Percentiles rank a stretch among this genome's conserved stretches.
Evolutionary conservation across 2,888 invertebrate genomes (phyloP).

Genomic region (Clunio marinus): DNA sequence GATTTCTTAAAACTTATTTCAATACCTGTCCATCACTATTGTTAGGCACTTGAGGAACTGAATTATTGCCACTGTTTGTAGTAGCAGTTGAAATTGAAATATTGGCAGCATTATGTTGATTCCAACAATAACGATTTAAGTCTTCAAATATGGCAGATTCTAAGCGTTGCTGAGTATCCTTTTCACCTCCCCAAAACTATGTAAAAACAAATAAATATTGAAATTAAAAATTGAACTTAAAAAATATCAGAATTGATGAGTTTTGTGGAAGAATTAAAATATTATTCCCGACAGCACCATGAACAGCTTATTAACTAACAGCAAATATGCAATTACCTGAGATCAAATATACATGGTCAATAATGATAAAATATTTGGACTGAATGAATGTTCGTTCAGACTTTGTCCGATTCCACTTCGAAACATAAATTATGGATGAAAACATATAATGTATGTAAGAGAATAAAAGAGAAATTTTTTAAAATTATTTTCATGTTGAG

Average conservation of each 20-base stretch:
- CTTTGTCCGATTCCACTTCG: too few species aligned
- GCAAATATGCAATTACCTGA: too few species aligned
- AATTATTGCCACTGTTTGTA: constrained; percentile 54
- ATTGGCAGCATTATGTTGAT: constrained; percentile 59
- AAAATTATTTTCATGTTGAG: too few species aligned
- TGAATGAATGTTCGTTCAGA: too few species aligned
- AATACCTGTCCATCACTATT: constrained; percentile 61
- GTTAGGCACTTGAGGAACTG: constrained; percentile 50
- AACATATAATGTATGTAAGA: too few species aligned
- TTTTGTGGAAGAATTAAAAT: too few species aligned
- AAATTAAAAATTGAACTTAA: neutral
- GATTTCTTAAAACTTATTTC: constrained; percentile 12
- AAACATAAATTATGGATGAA: too few species aligned
- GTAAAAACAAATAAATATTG: neutral
- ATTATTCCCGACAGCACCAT: too few species aligned
- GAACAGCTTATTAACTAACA: too few species aligned
- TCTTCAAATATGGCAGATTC: constrained; percentile 76
- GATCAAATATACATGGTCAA: too few species aligned
- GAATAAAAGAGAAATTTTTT: too few species aligned
- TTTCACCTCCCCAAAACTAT: constrained; percentile 53
- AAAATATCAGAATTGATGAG: neutral
- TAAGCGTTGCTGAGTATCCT: constrained; percentile 67
- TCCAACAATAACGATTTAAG: constrained; percentile 81
- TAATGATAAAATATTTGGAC: too few species aligned
- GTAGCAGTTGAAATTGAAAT: constrained; percentile 52